phyloP scores from a whole-genome alignment of 2,797 vertebrate genomes.

The Sebastolobus alascanus region DNA sequence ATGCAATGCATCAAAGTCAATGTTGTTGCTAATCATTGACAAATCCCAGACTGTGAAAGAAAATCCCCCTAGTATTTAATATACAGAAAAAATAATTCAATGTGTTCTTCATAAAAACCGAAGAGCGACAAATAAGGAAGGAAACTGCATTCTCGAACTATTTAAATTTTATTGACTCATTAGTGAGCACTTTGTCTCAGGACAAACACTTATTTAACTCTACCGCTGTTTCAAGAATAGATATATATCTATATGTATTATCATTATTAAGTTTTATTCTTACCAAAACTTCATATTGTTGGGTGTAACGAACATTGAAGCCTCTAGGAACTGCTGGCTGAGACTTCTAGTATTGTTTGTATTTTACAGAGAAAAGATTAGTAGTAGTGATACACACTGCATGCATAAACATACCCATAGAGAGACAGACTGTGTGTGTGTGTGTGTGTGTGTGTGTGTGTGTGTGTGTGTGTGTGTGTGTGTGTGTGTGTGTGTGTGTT shows the following conservation, averaged over 20 bases:
- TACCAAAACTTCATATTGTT: not conserved
- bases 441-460: conserved; percentile 57
- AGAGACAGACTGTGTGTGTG: conserved; percentile 18
- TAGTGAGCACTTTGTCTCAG: not conserved
- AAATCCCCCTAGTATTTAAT: no score
- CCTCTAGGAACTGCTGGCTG: not conserved
- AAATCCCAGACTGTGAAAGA: no score
- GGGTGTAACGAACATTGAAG: not conserved
- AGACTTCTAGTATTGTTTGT: not conserved
- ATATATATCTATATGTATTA: not conserved
- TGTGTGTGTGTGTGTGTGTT: conserved; percentile 58
- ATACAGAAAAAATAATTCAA: no score
- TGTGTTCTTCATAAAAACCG: no score
- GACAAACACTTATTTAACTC: not conserved
- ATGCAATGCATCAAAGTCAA: no score
- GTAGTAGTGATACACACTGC: not conserved
- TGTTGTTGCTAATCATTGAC: no score
- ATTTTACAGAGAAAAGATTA: not conserved
- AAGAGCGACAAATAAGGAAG: no score
- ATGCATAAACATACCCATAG: not conserved
- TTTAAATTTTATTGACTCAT: not conserved
- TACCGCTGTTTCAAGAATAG: not conserved
- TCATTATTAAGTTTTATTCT: not conserved
- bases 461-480: conserved; percentile 58
- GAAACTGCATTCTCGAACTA: no score